Base-by-base conservation (phyloP, 2,113 vertebrate genomes). In the Gobius niger region DNA sequence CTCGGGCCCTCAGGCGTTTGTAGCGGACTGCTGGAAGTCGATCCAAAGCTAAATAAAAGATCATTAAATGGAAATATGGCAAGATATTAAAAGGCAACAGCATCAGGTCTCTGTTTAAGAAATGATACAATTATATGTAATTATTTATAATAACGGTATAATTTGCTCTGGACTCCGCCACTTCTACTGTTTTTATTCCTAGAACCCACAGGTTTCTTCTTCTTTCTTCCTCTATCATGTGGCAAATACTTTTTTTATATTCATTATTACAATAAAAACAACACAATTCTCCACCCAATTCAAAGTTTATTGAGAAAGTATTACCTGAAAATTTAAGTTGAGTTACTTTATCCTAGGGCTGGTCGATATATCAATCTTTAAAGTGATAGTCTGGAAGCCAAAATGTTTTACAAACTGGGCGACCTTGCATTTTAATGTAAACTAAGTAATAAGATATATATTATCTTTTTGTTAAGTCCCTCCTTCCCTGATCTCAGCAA, bases 1-100 rank as follows among this genome's bases (percentile, higher is more conserved):
- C 49, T 68, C 18, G 67, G 67, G 81, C 63, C 73, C 70, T 71
- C 19, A 53, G 68, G 64, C 52, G 40, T 68, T 79, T 60, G 63
- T 54, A 4, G 15, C 44, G 50, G 65, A 12, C 50, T 12, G 19
- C 14, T 44, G 0, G n/a, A 69, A 44, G 16, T 46, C 67, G 18
- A 60, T 68, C 54, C 47, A 77, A 64, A 72, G 42, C 54, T 65
- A 18, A n/a, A 67, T 61, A 75, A 67, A 67, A 63, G 2, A 68
- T 68, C 62, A 63, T 65, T 44, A 65, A 46, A 67, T 56, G 40
- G 47, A 59, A 67, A 69, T 19, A 56, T 1, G 13, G 16, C 19
- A 77, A 57, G 24, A 44, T 18, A 14, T 47, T 54, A 46, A 75
- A 68, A 54, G 41, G 10, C 51, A 64, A 72, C 44, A 61, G 51